Evolutionary conservation across 2,888 invertebrate species (phyloP).

Genomic region (Cremastinae sp.): DNA sequence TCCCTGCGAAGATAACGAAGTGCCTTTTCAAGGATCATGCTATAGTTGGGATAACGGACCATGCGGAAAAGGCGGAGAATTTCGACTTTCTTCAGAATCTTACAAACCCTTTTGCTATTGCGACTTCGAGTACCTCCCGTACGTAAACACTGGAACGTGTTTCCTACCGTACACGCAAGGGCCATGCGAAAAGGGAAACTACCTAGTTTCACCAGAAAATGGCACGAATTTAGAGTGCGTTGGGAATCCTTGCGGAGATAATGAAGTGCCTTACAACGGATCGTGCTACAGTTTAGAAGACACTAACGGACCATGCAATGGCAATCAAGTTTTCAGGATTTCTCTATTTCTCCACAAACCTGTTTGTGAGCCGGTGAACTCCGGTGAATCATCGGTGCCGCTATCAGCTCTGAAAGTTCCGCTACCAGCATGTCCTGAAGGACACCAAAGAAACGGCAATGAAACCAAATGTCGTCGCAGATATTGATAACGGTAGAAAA

Average conservation of each 20-base stretch:
- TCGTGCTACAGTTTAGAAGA: slow-evolving; percentile 78
- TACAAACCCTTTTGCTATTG: no score
- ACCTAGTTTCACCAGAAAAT: slow-evolving; percentile 81
- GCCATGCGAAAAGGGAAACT: slow-evolving; percentile 82
- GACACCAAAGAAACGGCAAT: no score
- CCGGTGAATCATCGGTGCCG: no score
- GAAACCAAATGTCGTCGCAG: no score
- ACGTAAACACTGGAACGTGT: slow-evolving; percentile 83
- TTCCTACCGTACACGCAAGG: slow-evolving; percentile 84
- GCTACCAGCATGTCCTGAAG: no score
- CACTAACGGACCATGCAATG: slow-evolving; percentile 79
- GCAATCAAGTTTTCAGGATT: slow-evolving; percentile 82
- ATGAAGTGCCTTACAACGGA: no score
- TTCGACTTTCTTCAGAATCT: slow-evolving; percentile 83
- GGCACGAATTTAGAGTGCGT: slow-evolving; percentile 83
- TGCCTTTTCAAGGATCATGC: slow-evolving; percentile 80
- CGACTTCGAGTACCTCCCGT: slow-evolving; percentile 79
- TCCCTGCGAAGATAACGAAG: slow-evolving; percentile 82
- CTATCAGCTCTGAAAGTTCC: no score
- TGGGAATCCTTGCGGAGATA: slow-evolving; percentile 83
- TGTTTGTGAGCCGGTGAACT: no score
- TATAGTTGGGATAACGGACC: slow-evolving; percentile 77
- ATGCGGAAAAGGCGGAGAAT: slow-evolving; percentile 80
- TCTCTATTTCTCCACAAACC: slow-evolving; percentile 83
- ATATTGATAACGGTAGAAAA: no score